Evolutionary conservation across 2,113 vertebrate species (phyloP).

Genomic region (Cygnus buccinator): DNA sequence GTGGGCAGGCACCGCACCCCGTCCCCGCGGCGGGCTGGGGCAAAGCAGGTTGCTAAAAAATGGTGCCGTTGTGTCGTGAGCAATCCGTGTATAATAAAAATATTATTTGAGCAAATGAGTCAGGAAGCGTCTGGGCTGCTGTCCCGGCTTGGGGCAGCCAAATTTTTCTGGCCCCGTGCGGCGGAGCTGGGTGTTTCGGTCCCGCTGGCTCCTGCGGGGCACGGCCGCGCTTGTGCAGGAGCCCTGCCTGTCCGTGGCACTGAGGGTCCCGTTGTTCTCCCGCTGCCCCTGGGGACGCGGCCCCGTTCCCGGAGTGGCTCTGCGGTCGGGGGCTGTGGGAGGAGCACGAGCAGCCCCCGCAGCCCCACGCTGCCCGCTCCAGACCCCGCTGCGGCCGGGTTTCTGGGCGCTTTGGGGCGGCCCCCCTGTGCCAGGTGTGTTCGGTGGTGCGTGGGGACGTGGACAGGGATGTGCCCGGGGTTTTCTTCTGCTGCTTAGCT

Average conservation of each 20-base stretch:
- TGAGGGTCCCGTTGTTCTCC: fast-evolving
- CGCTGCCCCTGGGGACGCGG: fast-evolving
- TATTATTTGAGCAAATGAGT: conserved; percentile 60
- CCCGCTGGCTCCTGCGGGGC: background rate
- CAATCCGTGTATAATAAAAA: conserved; percentile 38
- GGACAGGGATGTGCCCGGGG: background rate
- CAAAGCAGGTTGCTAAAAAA: conserved; percentile 47
- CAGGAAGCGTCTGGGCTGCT: conserved; percentile 41
- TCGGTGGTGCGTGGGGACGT: fast-evolving
- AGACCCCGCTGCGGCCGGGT: background rate
- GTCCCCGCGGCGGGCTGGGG: fast-evolving
- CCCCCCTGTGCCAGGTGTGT: fast-evolving
- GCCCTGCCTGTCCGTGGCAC: background rate
- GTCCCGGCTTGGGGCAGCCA: conserved; percentile 35
- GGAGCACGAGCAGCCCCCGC: background rate
- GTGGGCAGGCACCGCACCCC: background rate
- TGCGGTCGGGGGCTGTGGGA: background rate
- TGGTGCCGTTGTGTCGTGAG: conserved; percentile 54
- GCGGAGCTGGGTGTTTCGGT: background rate
- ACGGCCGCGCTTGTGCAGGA: background rate
- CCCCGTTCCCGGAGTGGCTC: background rate
- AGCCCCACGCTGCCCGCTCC: fast-evolving
- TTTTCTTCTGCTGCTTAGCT: background rate
- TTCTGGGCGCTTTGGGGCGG: background rate
- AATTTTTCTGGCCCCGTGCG: background rate